Evolutionary conservation across 2,888 invertebrate species (phyloP), one percentile per base, ranked within the genome.

Genomic region (Eretmocerus hayati): DNA sequence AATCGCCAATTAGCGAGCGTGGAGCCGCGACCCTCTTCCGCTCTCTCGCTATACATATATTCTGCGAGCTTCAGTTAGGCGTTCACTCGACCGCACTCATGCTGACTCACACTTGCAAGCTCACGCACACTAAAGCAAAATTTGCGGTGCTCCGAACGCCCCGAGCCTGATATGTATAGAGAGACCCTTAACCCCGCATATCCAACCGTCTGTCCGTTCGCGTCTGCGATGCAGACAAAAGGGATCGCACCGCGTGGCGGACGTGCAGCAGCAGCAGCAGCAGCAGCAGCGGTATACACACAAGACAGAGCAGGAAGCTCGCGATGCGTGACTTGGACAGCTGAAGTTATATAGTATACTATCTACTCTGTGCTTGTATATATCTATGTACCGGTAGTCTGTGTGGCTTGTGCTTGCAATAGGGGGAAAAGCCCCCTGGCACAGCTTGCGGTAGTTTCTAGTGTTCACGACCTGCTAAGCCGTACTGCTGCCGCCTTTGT

Each of bases 311-410:
- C 68, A 69, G 70, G 70, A 69, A 70, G 70, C 68, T 64, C 69
- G 69, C 68, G 68, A 65, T 67, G 68, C 70, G 69, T 70, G 71
- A 69, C 70, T 70, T 69, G 68, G 26, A n/a, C n/a, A n/a, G n/a
- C n/a, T n/a, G n/a, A n/a, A n/a, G n/a, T n/a, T n/a, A n/a, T n/a
- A n/a, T n/a, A n/a, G n/a, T n/a, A n/a, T n/a, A n/a, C n/a, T n/a
- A n/a, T n/a, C n/a, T n/a, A n/a, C n/a, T n/a, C n/a, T n/a, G n/a
- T n/a, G n/a, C n/a, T n/a, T n/a, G n/a, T n/a, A n/a, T n/a, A n/a
- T n/a, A n/a, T 31, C 33, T 6, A n/a, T n/a, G n/a, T n/a, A n/a
- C n/a, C n/a, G n/a, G n/a, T n/a, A n/a, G n/a, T 26, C 26, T 26
- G 26, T 26, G 20, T 40, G 22, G 16, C 21, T 11, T 20, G 30